These are phyloP conservation scores for Seira musarum DNA, from an alignment of 2,888 invertebrate genomes.

Conservation along the genomic window DNA sequence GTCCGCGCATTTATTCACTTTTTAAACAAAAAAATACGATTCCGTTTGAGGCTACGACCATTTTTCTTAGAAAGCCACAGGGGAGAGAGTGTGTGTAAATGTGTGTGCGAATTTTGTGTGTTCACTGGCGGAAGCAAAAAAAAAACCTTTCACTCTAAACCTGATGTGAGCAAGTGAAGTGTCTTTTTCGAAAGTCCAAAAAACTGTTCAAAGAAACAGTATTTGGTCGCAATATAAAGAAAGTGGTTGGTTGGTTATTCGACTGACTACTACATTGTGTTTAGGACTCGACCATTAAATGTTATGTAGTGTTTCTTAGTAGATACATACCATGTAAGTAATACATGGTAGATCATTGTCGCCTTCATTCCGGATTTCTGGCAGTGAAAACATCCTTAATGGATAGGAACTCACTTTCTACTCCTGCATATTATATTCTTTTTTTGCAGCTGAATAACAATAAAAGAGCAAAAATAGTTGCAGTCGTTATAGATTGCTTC, in stretches of 20 bases:
- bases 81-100: constrained; percentile 20
- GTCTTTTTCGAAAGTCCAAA: too few relatives aligned
- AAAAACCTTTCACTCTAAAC: background rate
- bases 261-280: background rate
- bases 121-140: background rate
- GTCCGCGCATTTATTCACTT: background rate
- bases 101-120: constrained; percentile 23
- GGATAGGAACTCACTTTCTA: too few relatives aligned
- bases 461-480: too few relatives aligned
- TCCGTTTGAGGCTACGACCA: constrained; percentile 44
- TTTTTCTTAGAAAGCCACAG: constrained; percentile 45
- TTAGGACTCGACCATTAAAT: background rate
- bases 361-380: constrained; percentile 4
- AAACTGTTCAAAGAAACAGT: background rate
- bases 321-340: too few relatives aligned
- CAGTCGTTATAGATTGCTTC: too few relatives aligned
- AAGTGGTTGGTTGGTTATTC: background rate
- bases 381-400: background rate
- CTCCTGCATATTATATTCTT: too few relatives aligned
- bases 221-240: background rate
- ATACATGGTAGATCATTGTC: constrained; percentile 8
- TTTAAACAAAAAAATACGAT: constrained; percentile 11
- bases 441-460: too few relatives aligned
- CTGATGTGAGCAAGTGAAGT: too few relatives aligned
- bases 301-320: background rate